A percentile compares a stretch with the other conserved stretches of the same genome.
These are phyloP conservation scores for Progne subis DNA, from an alignment of 2,113 vertebrate species.

Conservation along the genomic window DNA sequence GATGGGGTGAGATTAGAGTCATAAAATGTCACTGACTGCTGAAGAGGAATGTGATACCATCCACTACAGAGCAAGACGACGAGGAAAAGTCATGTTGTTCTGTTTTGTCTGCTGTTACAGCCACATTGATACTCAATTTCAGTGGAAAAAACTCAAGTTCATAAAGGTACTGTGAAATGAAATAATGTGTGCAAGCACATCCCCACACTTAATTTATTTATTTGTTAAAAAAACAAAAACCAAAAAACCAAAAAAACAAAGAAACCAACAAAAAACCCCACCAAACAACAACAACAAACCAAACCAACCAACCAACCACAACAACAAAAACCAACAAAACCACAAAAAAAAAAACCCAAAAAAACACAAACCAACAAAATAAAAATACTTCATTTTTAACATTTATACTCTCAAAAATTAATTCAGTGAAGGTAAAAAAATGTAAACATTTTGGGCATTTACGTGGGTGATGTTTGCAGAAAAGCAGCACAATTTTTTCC, in stretches of 20 bases:
- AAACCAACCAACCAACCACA: too few relatives aligned
- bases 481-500: neutral
- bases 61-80: neutral
- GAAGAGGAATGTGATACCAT: neutral
- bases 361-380: neutral
- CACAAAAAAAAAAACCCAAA: too few relatives aligned
- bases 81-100: neutral
- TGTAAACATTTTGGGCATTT: neutral
- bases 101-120: neutral
- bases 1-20: neutral
- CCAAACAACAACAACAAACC: too few relatives aligned
- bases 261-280: too few relatives aligned
- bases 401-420: neutral
- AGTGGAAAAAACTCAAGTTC: neutral
- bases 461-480: neutral
- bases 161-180: neutral
- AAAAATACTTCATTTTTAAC: neutral
- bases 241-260: neutral
- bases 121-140: neutral
- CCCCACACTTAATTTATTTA: neutral
- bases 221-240: neutral
- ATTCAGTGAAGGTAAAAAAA: too few relatives aligned
- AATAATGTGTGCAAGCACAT: neutral
- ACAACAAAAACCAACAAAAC: too few relatives aligned
- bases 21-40: neutral